These are phyloP conservation scores for Fragum sueziense DNA, from an alignment of 2,888 invertebrate genomes.

Conservation along the genomic window DNA sequence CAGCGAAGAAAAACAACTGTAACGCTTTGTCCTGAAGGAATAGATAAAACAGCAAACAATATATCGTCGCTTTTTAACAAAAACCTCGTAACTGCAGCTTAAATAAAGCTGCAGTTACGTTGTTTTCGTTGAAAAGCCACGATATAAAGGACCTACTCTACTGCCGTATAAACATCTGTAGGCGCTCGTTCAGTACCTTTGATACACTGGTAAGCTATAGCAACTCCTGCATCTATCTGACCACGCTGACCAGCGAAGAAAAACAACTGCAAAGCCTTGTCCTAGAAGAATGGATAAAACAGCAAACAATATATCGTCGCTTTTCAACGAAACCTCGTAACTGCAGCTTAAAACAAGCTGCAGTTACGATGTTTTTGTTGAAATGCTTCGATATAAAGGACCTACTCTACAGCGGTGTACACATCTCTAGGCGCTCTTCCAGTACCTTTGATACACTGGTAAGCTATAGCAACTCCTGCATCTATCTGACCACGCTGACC, in stretches of 20 bases:
- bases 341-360: too few relatives aligned
- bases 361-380: too few relatives aligned
- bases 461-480: constrained; percentile 74
- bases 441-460: constrained; percentile 76
- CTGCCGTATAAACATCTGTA: constrained; percentile 66
- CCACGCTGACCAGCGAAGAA: constrained; percentile 71
- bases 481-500: constrained; percentile 76
- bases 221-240: constrained; percentile 76
- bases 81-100: too few relatives aligned
- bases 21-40: too few relatives aligned
- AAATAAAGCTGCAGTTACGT: too few relatives aligned
- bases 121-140: too few relatives aligned
- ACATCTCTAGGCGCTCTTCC: constrained; percentile 62
- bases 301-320: too few relatives aligned
- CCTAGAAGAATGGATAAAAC: too few relatives aligned
- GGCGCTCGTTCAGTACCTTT: constrained; percentile 70
- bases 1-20: constrained; percentile 76
- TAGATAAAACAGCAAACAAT: too few relatives aligned
- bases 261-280: constrained; percentile 73
- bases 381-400: too few relatives aligned
- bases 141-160: constrained; percentile 79
- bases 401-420: constrained; percentile 74
- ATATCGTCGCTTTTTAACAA: too few relatives aligned
- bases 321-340: too few relatives aligned
- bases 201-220: constrained; percentile 72